These are phyloP conservation scores for Drosophila aff. DNA, from an alignment of 1,140 invertebrate genomes.

Conservation along the genomic window DNA sequence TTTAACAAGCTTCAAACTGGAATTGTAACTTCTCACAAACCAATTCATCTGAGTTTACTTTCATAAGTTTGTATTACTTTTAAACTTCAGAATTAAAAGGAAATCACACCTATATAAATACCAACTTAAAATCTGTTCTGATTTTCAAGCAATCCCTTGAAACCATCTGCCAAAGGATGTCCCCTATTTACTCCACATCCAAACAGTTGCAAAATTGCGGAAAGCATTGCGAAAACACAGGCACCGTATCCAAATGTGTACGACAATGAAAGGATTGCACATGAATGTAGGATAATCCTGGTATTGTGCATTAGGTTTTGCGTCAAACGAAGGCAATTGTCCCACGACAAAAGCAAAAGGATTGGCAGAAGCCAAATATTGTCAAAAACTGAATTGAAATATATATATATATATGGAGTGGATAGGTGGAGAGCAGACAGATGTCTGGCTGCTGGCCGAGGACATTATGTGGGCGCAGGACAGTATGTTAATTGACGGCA, in stretches of 20 bases:
- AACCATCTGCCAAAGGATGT: conserved; percentile 29
- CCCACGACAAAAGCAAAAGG: conserved; percentile 22
- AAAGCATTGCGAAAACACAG: conserved; percentile 36
- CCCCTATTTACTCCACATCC: conserved; percentile 23
- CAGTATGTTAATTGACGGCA: conserved; percentile 59
- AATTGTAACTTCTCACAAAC: neutral
- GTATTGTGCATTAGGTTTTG: conserved; percentile 53
- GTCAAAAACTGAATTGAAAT: conserved; percentile 37
- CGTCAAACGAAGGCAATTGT: conserved; percentile 49
- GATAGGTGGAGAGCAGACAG: conserved; percentile 16
- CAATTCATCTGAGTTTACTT: neutral
- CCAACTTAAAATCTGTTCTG: neutral
- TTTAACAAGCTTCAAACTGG: neutral
- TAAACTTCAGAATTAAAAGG: no score
- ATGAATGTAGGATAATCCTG: conserved; percentile 51
- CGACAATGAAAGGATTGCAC: conserved; percentile 53
- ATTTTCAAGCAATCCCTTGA: neutral
- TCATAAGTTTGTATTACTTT: neutral
- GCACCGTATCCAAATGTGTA: conserved; percentile 21
- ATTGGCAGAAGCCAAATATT: conserved; percentile 47
- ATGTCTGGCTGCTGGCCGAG: conserved; percentile 39
- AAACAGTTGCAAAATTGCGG: conserved; percentile 55
- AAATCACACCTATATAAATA: no score
- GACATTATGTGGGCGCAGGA: conserved; percentile 58
- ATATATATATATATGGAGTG: neutral